These are phyloP conservation scores for Sardinella longiceps DNA, from an alignment of 2,797 vertebrate species.

Conservation along the genomic window DNA sequence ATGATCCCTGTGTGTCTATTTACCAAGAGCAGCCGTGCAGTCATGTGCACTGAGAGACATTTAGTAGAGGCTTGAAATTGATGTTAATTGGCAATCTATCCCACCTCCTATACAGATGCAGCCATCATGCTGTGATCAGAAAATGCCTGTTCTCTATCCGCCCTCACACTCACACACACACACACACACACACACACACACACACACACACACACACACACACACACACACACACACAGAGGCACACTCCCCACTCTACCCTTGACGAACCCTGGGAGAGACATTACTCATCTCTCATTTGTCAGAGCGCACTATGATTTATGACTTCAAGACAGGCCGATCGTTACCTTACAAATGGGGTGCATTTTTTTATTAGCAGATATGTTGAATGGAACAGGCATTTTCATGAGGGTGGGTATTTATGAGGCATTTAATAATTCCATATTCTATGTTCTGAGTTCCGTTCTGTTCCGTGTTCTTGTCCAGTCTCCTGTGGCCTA, in stretches of 20 bases:
- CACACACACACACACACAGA: neutral
- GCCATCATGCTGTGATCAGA: neutral
- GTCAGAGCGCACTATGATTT: neutral
- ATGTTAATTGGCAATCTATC: neutral
- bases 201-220: neutral
- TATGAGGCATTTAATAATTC: neutral
- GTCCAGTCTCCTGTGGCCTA: neutral
- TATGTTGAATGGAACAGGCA: neutral
- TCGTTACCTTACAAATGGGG: neutral
- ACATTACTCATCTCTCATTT: constrained; percentile 18
- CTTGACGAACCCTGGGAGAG: constrained; percentile 32
- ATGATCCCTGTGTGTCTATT: neutral
- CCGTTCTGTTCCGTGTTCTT: neutral
- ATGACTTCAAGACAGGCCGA: neutral
- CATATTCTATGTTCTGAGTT: neutral
- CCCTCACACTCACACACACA: neutral
- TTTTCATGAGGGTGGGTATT: neutral
- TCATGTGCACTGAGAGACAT: neutral
- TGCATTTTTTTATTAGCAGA: neutral
- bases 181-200: neutral
- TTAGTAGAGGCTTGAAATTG: neutral
- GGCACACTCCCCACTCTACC: neutral
- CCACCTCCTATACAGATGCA: neutral
- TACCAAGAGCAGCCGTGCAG: neutral
- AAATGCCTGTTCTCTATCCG: neutral